These are phyloP conservation scores for Plecturocebus donacophilus DNA, from an alignment of 2,113 vertebrate genomes.

Conservation along the genomic window DNA sequence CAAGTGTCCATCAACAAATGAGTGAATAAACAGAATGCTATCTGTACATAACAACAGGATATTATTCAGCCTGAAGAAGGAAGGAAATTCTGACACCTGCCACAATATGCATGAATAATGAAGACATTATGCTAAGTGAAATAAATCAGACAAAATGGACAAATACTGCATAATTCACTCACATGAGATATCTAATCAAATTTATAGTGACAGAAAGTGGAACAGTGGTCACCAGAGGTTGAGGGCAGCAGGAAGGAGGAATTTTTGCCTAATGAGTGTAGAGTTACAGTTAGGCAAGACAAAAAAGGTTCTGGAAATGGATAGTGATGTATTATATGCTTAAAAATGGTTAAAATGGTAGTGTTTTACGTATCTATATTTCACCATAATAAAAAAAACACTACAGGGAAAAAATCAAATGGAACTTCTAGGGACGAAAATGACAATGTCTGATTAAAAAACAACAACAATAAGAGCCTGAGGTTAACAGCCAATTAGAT, in stretches of 20 bases:
- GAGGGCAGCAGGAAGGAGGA: background rate
- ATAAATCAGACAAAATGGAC: background rate
- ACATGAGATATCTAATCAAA: rapidly evolving
- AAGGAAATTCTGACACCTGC: background rate
- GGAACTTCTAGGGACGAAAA: background rate
- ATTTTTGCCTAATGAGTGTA: background rate
- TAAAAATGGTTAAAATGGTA: background rate
- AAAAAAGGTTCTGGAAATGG: background rate
- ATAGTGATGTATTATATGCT: too few species aligned
- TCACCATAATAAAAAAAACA: background rate
- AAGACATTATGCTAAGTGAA: background rate
- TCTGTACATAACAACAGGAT: background rate
- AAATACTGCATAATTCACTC: rapidly evolving
- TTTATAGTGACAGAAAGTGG: background rate
- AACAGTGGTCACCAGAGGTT: rapidly evolving
- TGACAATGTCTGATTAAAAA: background rate
- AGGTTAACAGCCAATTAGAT: rapidly evolving
- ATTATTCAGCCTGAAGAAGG: background rate
- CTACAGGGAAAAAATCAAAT: background rate
- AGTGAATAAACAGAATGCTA: background rate
- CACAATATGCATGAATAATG: too few species aligned
- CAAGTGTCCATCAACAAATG: background rate
- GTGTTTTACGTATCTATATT: background rate
- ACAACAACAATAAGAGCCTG: background rate
- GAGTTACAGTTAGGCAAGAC: background rate